Conservation (phyloP, 2,113 vertebrate species). For the Probosciger aterrimus region DNA sequence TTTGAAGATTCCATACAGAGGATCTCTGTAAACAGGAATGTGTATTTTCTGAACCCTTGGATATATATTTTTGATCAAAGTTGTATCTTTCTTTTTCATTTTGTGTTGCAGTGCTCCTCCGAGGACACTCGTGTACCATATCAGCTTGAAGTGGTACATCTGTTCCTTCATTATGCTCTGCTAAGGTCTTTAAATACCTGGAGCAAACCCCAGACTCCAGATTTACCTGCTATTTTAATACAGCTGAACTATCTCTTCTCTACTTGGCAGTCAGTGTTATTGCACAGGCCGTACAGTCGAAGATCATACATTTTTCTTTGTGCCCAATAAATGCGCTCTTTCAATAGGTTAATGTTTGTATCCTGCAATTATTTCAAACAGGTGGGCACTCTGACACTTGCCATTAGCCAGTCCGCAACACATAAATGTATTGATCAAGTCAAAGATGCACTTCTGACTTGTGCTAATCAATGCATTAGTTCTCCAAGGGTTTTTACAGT, state of each 20-base stretch:
- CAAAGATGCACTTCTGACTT: conserved; percentile 59
- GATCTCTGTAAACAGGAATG: neutral
- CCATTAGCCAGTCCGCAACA: neutral
- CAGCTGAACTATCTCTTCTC: conserved; percentile 37
- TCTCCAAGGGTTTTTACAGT: conserved; percentile 68
- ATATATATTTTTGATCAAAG: neutral
- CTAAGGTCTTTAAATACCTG: conserved; percentile 58
- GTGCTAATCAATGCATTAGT: conserved; percentile 67
- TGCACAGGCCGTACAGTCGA: conserved; percentile 20
- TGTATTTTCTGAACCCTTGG: neutral
- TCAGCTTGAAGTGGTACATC: conserved; percentile 43
- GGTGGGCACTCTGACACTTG: conserved; percentile 52
- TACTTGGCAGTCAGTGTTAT: conserved; percentile 53
- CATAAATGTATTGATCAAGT: conserved; percentile 63
- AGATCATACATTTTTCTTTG: conserved; percentile 45
- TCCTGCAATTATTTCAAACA: conserved; percentile 59
- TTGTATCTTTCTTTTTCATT: neutral
- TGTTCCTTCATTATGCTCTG: conserved; percentile 54
- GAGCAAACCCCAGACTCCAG: conserved; percentile 57
- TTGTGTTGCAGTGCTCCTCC: conserved; percentile 19
- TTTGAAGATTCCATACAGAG: neutral
- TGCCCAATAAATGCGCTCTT: conserved; percentile 28
- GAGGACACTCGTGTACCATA: conserved; percentile 44
- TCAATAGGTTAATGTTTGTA: conserved; percentile 50
- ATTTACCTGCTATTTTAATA: conserved; percentile 63